Evolutionary conservation across 2,113 vertebrate genomes (phyloP), one percentile per base, ranked within the genome.

Genomic region (Equus przewalskii): DNA sequence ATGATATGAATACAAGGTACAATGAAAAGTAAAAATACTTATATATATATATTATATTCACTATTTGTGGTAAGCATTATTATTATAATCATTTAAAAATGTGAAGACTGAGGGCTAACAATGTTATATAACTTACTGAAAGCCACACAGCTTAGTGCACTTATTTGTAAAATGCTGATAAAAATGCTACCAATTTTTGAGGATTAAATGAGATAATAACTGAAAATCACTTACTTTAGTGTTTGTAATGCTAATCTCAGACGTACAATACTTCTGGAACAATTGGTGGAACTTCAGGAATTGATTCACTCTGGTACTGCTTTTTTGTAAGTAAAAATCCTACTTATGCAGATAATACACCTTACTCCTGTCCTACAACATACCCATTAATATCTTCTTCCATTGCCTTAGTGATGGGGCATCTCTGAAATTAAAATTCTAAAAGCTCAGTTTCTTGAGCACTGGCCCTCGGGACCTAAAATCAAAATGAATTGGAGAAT

Each of bases 371-470:
- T 30, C 7, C 51, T 69, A 9, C 28, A 75, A 56, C 0, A 36
- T 87, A 60, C 1, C 24, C 41, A 12, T 58, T 76, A 62, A 56
- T 62, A 81, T 80, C 56, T 80, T 72, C n/a, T 87, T 84, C 70
- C 5, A n/a, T 60, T 56, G 3, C n/a, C 5, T 6, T 56, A 22
- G 21, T 46, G 44, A 46, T 60, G 26, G 1, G 22, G 16, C 22
- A 65, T 44, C 19, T 70, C 22, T 65, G 56, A 86, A 90, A 79
- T 73, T 73, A 46, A 81, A 81, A 64, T 87, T 96, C n/a, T 81
- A 65, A n/a, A 65, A 81, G n/a, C 30, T 80, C 30, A 30, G n/a
- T 4, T 30, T 81, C 58, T 56, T 87, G 46, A 30, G 16, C 67
- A 44, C 5, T 79, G 7, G 26, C 1, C 21, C 4, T 56, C 11